phyloP scores from a whole-genome alignment of 2,113 vertebrate species.

The Bujurquina vittata region DNA sequence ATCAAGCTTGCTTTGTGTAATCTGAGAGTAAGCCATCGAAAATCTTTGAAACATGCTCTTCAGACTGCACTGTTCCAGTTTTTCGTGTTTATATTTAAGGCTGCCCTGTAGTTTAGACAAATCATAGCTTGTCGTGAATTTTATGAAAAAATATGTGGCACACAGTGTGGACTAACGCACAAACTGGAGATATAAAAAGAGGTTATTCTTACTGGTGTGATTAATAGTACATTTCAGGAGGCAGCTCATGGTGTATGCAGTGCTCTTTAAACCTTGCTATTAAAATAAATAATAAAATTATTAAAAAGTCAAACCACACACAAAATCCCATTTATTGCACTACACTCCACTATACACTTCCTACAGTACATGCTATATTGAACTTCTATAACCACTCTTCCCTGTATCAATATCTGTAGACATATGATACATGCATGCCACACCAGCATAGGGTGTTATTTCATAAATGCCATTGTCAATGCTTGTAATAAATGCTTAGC shows the following conservation, averaged over 20 bases:
- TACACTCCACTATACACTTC: rapidly evolving
- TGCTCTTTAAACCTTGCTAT: background rate
- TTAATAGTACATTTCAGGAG: rapidly evolving
- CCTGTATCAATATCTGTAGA: background rate
- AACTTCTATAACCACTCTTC: background rate
- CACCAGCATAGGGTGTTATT: background rate
- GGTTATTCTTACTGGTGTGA: background rate
- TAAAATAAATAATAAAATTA: background rate
- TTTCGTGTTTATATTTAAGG: background rate
- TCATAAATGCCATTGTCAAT: background rate
- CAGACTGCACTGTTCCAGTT: background rate
- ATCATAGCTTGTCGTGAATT: background rate
- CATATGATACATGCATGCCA: background rate
- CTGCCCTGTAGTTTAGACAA: background rate
- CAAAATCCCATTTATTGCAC: background rate
- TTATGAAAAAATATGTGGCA: background rate
- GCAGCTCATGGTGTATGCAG: background rate
- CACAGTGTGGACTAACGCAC: background rate
- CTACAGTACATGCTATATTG: background rate
- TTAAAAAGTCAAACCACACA: background rate
- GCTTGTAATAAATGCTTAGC: background rate
- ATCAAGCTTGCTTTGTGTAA: too few species aligned
- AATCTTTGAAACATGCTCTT: background rate
- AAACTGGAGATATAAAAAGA: background rate
- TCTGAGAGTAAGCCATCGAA: background rate